Percentiles rank a stretch among this genome's conserved stretches.
These are phyloP conservation scores for Tragelaphus scriptus DNA, from an alignment of 2,113 vertebrate species.

Conservation along the genomic window DNA sequence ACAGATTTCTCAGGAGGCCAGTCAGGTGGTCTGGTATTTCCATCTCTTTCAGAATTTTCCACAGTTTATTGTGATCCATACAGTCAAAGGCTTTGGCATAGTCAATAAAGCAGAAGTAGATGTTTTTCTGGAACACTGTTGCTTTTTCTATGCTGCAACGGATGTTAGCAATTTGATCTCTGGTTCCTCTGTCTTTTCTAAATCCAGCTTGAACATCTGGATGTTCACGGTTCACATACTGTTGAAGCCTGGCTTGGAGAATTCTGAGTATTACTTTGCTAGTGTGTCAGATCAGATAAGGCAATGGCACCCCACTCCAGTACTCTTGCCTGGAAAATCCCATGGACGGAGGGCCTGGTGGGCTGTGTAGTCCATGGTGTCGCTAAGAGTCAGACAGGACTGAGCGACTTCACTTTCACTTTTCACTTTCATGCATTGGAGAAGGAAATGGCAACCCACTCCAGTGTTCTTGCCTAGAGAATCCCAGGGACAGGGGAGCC, in stretches of 20 bases:
- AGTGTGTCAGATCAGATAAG: neutral
- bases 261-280: neutral
- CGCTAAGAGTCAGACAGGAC: too few relatives aligned
- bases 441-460: too few relatives aligned
- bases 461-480: too few relatives aligned
- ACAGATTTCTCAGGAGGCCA: neutral
- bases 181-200: neutral
- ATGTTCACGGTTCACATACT: accelerated
- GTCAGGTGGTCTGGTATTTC: neutral
- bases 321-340: too few relatives aligned
- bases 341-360: too few relatives aligned
- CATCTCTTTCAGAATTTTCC: neutral
- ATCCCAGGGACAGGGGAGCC: too few relatives aligned
- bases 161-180: neutral
- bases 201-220: neutral
- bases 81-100: neutral
- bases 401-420: too few relatives aligned
- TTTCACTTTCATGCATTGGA: too few relatives aligned
- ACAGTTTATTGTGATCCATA: neutral
- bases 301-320: too few relatives aligned
- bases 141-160: too few relatives aligned
- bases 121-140: neutral
- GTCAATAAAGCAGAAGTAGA: neutral
- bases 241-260: neutral
- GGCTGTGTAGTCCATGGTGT: too few relatives aligned